A percentile compares a stretch with the other conserved stretches of the same genome.
Conservation (phyloP, 2,113 vertebrate genomes). For the Lepisosteus osseus region DNA sequence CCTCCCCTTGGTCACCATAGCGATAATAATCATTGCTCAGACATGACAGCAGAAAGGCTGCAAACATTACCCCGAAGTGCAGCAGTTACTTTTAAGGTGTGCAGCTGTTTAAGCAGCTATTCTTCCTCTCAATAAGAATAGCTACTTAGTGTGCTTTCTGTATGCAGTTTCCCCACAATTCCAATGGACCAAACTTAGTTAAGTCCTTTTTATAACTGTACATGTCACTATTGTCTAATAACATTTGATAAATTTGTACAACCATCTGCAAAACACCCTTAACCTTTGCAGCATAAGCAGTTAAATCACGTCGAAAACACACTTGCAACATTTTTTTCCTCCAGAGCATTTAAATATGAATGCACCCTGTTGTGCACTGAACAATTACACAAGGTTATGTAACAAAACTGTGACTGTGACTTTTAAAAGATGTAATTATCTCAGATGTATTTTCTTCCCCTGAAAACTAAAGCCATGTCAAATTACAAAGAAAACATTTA, state of each 20-base stretch:
- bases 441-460: too few relatives aligned
- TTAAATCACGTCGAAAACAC: too few relatives aligned
- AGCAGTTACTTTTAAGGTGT: background rate
- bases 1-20: conserved; percentile 62
- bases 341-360: too few relatives aligned
- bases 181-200: background rate
- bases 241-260: background rate
- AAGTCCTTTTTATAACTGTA: background rate
- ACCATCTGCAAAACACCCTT: background rate
- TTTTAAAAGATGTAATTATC: too few relatives aligned
- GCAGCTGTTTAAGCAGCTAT: background rate
- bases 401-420: too few relatives aligned
- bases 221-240: background rate
- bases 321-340: too few relatives aligned
- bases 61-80: conserved; percentile 12
- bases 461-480: too few relatives aligned
- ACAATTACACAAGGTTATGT: too few relatives aligned
- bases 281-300: too few relatives aligned
- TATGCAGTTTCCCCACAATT: background rate
- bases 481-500: too few relatives aligned
- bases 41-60: conserved; percentile 36
- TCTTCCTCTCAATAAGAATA: background rate
- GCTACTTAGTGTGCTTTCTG: background rate
- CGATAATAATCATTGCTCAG: conserved; percentile 53
- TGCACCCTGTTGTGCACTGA: too few relatives aligned